Base-by-base conservation (phyloP, 1,140 invertebrate genomes). In the Mizuhopecten yessoensis region DNA sequence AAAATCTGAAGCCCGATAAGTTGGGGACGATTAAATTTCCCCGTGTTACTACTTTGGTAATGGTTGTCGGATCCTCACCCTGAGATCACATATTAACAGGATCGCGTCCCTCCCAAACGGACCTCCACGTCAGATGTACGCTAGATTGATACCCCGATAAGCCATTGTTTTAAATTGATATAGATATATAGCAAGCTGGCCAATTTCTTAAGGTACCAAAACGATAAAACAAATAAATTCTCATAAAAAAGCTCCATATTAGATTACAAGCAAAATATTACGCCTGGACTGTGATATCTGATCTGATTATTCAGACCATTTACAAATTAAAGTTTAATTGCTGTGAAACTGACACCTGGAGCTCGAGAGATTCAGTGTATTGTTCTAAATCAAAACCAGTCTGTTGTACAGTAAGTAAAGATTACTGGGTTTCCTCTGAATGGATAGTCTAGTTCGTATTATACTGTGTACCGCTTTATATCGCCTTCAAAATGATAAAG, bases 241-340 rank as follows among this genome's bases (percentile, higher is more conserved):
- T 7, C 17, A 15, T 29, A 29, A 57, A 75, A 75, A n/a, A 75
- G 0, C 11, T 75, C 11, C n/a, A 75, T 75, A 75, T 75, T 75
- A 75, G 57, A 75, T 75, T 75, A 75, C 57, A n/a, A 75, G 57
- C 1, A 75, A 29, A 75, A n/a, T 75, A 75, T 75, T 75, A 75
- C 57, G 57, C 57, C 1, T 75, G 57, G n/a, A 75, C n/a, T 75
- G 57, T 75, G 57, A 75, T 75, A 75, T 75, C 11, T n/a, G 57
- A 75, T 75, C 57, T 75, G 57, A 75, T 75, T 75, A 75, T 29
- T 20, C 17, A 45, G 42, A 20, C 42, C 42, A 17, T 75, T 75
- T 75, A 75, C 57, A 75, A 75, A 75, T 75, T 75, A 75, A 75
- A 75, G 57, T 75, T 75, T 75, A 75, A 75, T 75, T 75, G n/a